Evolutionary conservation across 2,113 vertebrate species (phyloP), one percentile per base, ranked within the genome.

Genomic region (Cricetomys ansorgei): DNA sequence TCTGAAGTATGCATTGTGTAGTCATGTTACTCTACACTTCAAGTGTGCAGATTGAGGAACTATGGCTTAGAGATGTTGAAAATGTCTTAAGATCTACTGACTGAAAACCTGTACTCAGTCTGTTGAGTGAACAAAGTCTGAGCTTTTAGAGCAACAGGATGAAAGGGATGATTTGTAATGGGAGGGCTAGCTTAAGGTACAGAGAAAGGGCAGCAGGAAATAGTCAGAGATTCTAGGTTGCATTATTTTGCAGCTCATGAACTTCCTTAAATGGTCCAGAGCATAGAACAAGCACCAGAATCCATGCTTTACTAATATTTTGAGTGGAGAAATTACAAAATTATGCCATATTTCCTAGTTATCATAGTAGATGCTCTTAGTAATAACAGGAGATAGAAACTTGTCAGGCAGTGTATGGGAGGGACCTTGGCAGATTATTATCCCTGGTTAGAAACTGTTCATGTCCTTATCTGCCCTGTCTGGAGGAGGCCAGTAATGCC

Each of bases 341-440:
- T 40, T 92, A 76, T 53, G 23, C 89, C 29, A 19, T 17, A 83
- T 76, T 90, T 92, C 40, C 57, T 70, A 27, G 21, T 79, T 92
- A 69, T 57, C 55, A 53, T 37, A 45, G 1, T 55, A 73, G 9
- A 17, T 37, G 91, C 37, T 1, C 31, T 84, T 88, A 85, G 55
- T 94, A 64, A 21, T 88, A 62, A 57, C 23, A 80, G 77, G 34
- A 80, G 5, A 25, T 25, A 57, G 77, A 57, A n/a, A 80, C 5
- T 25, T 34, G 50, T 34, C 37, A n/a, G 37, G 53, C 77, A 57
- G 11, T 13, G 3, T n/a, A 57, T 34, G 2, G 10, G 34, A 80
- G 21, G 53, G 21, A 57, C 77, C 1, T n/a, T 57, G 5, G 50
- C 50, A 80, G 77, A 80, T 77, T 45, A 29, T 80, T 57, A 80